Evolutionary conservation across 1,140 invertebrate genomes (phyloP), one percentile per base, ranked within the genome.

Genomic region (Melitaea cinxia): DNA sequence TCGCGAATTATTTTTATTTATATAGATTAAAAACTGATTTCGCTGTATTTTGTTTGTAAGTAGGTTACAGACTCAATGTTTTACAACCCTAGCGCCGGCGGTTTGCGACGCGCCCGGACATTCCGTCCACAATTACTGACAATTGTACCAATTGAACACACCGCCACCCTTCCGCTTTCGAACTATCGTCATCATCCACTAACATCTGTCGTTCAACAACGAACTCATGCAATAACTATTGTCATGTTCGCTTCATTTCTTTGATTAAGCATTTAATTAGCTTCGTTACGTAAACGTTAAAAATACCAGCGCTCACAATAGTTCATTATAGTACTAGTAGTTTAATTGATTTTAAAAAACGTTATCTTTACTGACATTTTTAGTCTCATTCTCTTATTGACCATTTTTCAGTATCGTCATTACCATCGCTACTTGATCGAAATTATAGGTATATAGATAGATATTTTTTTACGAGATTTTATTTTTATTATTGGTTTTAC

Each of bases 151-250:
- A 89, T 89, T 89, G 87, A 88, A 77, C 76, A 68, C 73, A 74
- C 85, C 67, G 82, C 81, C 87, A 89, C 87, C 87, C 87, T 89
- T 89, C 87, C 87, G 87, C 85, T 88, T 89, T 82, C 76, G 72
- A 80, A 73, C 69, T 63, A 67, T 63, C 75, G 75, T 75, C 80
- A 78, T 82, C 82, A 70, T 70, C 65, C 60, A 69, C 61, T 33
- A 80, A 82, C 85, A 88, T 84, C 85, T 88, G 85, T 78, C 80
- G 69, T 47, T 70, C 65, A 50, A 47, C 58, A 17, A 42, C 57
- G 28, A 59, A 50, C 45, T 59, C 47, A 59, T 50, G 24, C 5
- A 50, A 50, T 33, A 39, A 60, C 30, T 37, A 50, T 39, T 35
- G 6, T 59, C 52, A 5, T 19, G 15, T 19, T 19, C 6, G 39